Conservation (phyloP, 2,113 vertebrate species). For the Coptodon bakossiorum region DNA sequence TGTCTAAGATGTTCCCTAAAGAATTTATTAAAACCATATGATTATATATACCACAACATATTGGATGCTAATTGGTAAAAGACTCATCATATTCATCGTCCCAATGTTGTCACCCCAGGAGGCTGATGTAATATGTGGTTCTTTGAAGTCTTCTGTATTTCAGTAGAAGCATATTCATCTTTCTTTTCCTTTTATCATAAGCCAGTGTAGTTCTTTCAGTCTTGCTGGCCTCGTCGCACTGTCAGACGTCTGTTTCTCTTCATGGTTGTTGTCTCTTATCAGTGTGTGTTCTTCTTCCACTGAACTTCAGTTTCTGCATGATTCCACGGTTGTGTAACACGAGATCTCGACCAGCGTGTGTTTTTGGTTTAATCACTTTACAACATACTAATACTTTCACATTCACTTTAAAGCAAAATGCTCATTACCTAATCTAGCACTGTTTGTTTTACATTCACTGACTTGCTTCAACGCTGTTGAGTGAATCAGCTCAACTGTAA, state of each 20-base stretch:
- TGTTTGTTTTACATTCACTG: background rate
- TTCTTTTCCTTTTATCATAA: background rate
- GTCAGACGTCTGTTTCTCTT: background rate
- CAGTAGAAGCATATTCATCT: background rate
- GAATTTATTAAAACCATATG: conserved; percentile 8
- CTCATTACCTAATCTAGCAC: background rate
- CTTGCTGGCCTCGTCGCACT: background rate
- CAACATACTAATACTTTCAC: background rate
- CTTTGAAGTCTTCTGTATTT: background rate
- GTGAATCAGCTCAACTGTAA: background rate
- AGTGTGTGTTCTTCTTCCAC: background rate
- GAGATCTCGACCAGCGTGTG: background rate
- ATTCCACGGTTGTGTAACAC: background rate
- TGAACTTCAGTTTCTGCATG: background rate
- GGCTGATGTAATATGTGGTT: background rate
- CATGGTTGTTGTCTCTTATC: background rate
- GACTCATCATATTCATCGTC: background rate
- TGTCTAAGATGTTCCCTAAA: background rate
- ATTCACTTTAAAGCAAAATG: background rate
- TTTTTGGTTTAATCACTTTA: background rate
- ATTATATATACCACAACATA: background rate
- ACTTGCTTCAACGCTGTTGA: background rate
- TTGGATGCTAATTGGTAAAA: background rate
- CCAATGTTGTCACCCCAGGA: background rate
- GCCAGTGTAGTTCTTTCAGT: background rate